Evolutionary conservation across 2,888 invertebrate genomes (phyloP).

Genomic region (Caenorhabditis sp.): DNA sequence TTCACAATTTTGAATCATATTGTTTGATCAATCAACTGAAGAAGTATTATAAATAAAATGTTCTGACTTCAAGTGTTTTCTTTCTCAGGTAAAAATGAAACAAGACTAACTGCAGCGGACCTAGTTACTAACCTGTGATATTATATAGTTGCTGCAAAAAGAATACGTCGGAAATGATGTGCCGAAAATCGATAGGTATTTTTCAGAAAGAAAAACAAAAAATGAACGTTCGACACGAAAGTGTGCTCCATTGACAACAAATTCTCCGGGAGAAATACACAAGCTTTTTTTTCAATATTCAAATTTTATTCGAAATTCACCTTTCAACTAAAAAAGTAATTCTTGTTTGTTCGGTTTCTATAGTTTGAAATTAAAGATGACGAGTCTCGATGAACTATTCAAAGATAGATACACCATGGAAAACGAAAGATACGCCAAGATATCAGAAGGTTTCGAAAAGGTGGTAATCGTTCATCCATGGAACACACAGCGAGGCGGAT

Average conservation of each 20-base stretch:
- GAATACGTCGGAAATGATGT: neutral
- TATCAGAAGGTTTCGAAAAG: neutral
- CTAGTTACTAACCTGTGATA: no score
- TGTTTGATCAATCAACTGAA: no score
- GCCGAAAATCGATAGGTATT: conserved; percentile 1
- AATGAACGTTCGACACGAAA: neutral
- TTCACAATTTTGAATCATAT: no score
- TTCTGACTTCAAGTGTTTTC: no score
- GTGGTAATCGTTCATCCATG: neutral
- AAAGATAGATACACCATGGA: neutral
- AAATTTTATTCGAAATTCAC: no score
- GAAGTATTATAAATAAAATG: no score
- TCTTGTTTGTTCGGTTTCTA: no score
- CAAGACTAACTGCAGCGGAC: no score
- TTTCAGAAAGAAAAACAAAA: neutral
- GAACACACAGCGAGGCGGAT: neutral
- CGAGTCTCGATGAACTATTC: neutral
- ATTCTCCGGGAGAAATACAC: neutral
- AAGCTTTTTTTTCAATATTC: no score
- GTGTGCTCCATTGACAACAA: neutral
- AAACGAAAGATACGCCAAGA: neutral
- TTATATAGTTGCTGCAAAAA: no score
- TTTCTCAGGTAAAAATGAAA: no score
- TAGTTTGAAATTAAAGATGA: neutral
- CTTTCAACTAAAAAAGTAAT: no score